phyloP scores from a whole-genome alignment of 2,888 invertebrate genomes.

The Eudasyphora cyanicolor region DNA sequence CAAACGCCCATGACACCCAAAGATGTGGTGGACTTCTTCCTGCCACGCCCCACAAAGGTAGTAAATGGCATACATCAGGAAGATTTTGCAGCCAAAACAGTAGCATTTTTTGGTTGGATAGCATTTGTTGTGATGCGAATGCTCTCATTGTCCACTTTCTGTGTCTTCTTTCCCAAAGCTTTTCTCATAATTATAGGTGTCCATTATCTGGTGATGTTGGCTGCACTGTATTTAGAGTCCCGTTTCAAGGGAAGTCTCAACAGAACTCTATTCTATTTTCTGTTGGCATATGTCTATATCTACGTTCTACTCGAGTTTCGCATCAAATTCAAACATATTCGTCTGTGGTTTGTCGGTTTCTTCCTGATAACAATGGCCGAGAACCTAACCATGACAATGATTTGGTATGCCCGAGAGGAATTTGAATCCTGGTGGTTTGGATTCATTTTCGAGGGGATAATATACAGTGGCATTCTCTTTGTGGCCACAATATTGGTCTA shows the following conservation, averaged over 20 bases:
- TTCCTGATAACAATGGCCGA: slow-evolving; percentile 85
- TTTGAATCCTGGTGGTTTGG: slow-evolving; percentile 87
- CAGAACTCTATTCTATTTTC: slow-evolving; percentile 83
- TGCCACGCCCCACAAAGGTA: slow-evolving; percentile 80
- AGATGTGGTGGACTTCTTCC: slow-evolving; percentile 77
- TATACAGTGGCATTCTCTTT: slow-evolving; percentile 83
- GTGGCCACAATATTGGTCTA: slow-evolving; percentile 84
- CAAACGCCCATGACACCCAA: slow-evolving; percentile 68
- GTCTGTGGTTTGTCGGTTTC: slow-evolving; percentile 86
- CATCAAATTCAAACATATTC: slow-evolving; percentile 87
- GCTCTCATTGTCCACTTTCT: slow-evolving; percentile 86
- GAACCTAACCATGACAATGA: slow-evolving; percentile 85
- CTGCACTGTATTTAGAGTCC: slow-evolving; percentile 84
- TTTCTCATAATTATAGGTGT: slow-evolving; percentile 83
- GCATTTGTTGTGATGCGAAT: slow-evolving; percentile 87
- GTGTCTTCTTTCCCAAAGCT: slow-evolving; percentile 84
- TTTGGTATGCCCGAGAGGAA: slow-evolving; percentile 83
- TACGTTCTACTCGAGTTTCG: slow-evolving; percentile 90
- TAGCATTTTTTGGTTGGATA: slow-evolving; percentile 89
- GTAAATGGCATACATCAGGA: slow-evolving; percentile 87
- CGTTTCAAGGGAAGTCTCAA: slow-evolving; percentile 82
- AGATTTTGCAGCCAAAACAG: slow-evolving; percentile 85
- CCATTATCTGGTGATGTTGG: slow-evolving; percentile 85
- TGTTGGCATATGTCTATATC: slow-evolving; percentile 87
- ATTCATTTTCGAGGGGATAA: slow-evolving; percentile 84